These are phyloP conservation scores for Corythornis madagascariensis DNA, from an alignment of 2,113 vertebrate species.

Conservation along the genomic window DNA sequence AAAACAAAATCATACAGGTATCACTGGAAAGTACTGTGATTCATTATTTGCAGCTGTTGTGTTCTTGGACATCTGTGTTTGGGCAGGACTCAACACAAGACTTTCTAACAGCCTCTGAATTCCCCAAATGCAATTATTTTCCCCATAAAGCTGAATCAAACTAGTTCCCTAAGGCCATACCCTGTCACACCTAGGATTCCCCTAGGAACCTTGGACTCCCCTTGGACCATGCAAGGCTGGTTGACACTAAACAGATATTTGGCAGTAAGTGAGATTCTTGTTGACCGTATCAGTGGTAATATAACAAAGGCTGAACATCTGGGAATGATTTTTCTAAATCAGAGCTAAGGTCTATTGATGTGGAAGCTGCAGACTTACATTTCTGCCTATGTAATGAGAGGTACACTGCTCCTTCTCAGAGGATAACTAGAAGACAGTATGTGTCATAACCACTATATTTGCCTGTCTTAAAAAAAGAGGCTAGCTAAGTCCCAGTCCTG, in stretches of 20 bases:
- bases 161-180: not conserved
- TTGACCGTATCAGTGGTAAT: not conserved
- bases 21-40: not conserved
- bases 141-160: not conserved
- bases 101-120: not conserved
- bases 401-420: not conserved
- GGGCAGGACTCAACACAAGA: not conserved
- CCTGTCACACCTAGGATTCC: not conserved
- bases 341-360: not conserved
- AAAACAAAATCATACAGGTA: not conserved
- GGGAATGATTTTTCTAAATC: not conserved
- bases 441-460: not conserved
- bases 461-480: not conserved
- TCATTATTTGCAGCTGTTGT: slow-evolving; percentile 5
- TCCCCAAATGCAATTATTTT: not conserved
- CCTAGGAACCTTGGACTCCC: not conserved
- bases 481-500: not conserved
- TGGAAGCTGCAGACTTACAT: not conserved
- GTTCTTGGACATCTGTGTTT: not conserved
- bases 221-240: not conserved
- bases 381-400: not conserved
- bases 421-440: not conserved
- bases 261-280: not conserved
- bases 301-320: not conserved
- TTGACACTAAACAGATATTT: not conserved